Evolutionary conservation across 2,113 vertebrate species (phyloP), one percentile per base, ranked within the genome.

Genomic region (Amblyornis subalaris): DNA sequence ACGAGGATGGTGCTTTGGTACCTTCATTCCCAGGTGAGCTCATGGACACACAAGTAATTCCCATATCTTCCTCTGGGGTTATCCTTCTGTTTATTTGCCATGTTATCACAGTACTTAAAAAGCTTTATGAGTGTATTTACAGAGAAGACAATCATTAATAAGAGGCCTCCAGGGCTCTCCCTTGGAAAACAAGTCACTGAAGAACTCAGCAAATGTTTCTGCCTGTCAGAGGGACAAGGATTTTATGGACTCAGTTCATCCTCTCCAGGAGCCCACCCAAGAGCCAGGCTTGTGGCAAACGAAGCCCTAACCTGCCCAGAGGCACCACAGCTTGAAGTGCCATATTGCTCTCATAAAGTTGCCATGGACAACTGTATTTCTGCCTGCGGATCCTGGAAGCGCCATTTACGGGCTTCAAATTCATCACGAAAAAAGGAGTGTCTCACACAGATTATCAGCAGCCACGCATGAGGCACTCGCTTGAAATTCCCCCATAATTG

Each of bases 401-500:
- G 0, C 35, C 14, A n/a, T 5, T 24, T 21, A 14, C 0, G 0
- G 38, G 78, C 81, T 65, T 48, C 47, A 89, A 64, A 88, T 72
- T 47, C 77, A 58, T 17, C 8, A 6, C 36, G 71, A 25, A 57
- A 38, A 87, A 78, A 73, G 67, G 64, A 95, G 24, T 19, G 94
- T 36, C 53, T 92, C 78, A 38, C 67, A 65, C 29, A 87, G 73
- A 91, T 84, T 66, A 91, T 21, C 94, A 76, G 80, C 76, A 85
- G 67, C 92, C 71, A 44, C 4, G 12, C 64, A 53, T 0, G 4
- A 94, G 85, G 77, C 33, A 25, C 73, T 69, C 25, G 4, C 94
- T 48, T 66, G 84, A 95, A 93, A 97, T 93, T 95, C 89, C 90
- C 53, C 73, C 67, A 53, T 94, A 94, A 96, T 90, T 91, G 89